Base-by-base conservation (phyloP, 2,888 invertebrate genomes). In the Flexamia atlantica region DNA sequence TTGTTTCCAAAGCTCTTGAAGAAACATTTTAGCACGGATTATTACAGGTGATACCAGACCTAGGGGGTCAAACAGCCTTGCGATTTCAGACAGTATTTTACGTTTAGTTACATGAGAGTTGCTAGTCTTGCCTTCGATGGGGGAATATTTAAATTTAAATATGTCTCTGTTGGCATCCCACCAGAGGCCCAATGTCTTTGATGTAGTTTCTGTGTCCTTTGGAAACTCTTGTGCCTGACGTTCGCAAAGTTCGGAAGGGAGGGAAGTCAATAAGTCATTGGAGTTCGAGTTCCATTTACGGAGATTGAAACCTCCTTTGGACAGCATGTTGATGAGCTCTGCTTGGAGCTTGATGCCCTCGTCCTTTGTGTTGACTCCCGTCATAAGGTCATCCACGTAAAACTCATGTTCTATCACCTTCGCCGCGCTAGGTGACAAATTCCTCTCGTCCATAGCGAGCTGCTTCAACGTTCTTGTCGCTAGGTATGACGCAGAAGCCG, bases 401-500 rank as follows among this genome's bases (percentile, higher is more conserved):
- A 79, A 79, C 7, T 79, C 79, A 7, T 76, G 2, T 36, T 23
- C 10, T 23, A n/a, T 60, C 23, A 46, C 14, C 46, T 12, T 9
- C 2, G 46, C 12, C 3, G 46, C 17, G 14, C 14, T 9, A 46
- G 4, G 28, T 23, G 25, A 60, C 23, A 10, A 23, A 23, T 57
- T 7, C 5, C 57, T 57, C 17, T 57, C 9, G 17, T 60, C 20
- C 2, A 10, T 14, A 12, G n/a, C 46, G n/a, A 79, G 28, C 10
- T 79, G 76, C 23, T 83, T 36, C 0, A 83, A 30, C 12, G 83
- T 81, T 17, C 85, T 79, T 20, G 83, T 83, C 2, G 85, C 83
- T 28, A 85, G 83, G 80, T 81, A 85, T 14, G 85, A 84, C 10
- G 86, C 87, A 28, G 85, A 82, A 60, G 86, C 84, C 5, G 86